A percentile compares a stretch with the other conserved stretches of the same genome.
Conservation (phyloP, 2,888 invertebrate species). For the Mantis religiosa region DNA sequence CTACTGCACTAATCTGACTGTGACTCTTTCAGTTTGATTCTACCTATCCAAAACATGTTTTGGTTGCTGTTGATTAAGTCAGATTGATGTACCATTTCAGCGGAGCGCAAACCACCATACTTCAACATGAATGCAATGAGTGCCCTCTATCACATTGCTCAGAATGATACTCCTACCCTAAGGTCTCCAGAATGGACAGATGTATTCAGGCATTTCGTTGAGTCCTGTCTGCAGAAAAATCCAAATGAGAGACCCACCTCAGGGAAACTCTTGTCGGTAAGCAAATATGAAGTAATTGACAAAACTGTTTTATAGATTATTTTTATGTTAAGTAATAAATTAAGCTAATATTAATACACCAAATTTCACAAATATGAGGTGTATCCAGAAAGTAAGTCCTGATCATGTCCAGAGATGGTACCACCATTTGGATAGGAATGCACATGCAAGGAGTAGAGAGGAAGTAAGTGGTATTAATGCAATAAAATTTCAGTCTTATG, state of each 20-base stretch:
- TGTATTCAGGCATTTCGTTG: slow-evolving; percentile 90
- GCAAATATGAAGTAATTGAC: slow-evolving; percentile 27
- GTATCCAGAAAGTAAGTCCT: too few species aligned
- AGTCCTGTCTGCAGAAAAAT: slow-evolving; percentile 90
- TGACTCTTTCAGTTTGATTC: too few species aligned
- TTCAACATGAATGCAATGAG: slow-evolving; percentile 99
- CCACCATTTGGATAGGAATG: too few species aligned
- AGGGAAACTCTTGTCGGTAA: slow-evolving; percentile 67
- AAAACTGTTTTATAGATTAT: too few species aligned
- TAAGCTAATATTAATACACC: too few species aligned
- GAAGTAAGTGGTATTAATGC: too few species aligned
- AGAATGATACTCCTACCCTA: slow-evolving; percentile 94
- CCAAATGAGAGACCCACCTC: slow-evolving; percentile 87
- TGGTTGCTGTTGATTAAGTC: not conserved
- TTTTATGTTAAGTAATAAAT: too few species aligned
- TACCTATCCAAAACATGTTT: not conserved
- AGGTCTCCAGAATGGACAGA: slow-evolving; percentile 86
- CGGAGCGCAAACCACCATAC: slow-evolving; percentile 97
- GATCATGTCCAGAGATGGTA: too few species aligned
- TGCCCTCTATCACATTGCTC: slow-evolving; percentile 98
- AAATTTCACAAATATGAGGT: too few species aligned
- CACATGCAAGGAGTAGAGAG: too few species aligned
- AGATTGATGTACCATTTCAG: slow-evolving; percentile 46
- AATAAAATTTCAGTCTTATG: too few species aligned
- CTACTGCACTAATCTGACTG: too few species aligned